phyloP scores from a whole-genome alignment of 2,888 invertebrate species.

The Caradrina kadenii region DNA sequence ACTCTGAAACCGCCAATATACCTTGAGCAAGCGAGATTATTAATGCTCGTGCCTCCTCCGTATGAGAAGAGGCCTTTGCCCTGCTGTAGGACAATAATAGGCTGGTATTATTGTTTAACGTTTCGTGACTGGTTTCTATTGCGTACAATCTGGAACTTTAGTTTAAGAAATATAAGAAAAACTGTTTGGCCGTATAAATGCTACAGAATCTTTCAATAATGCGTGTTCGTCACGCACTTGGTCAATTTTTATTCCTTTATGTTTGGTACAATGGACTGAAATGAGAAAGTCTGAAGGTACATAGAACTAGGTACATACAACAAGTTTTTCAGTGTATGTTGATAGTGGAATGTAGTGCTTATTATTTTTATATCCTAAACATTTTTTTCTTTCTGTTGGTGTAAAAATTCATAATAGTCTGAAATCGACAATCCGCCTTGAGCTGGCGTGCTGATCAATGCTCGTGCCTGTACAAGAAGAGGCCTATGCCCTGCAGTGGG shows the following conservation, averaged over 20 bases:
- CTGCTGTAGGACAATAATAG: too few species aligned
- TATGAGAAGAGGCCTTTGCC: too few species aligned
- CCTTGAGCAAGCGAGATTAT: too few species aligned
- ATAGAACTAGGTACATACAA: conserved; percentile 11
- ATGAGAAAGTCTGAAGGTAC: conserved; percentile 33
- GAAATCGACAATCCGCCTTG: too few species aligned
- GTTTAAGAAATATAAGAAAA: conserved; percentile 47
- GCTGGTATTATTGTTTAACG: background rate
- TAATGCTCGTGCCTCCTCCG: too few species aligned
- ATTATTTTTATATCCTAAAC: too few species aligned
- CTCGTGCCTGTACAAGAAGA: too few species aligned
- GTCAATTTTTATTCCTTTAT: conserved; percentile 54
- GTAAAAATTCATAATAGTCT: too few species aligned
- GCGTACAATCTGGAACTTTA: conserved; percentile 36
- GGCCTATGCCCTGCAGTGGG: too few species aligned
- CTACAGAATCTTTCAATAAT: conserved; percentile 53
- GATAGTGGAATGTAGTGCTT: background rate
- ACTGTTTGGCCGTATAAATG: conserved; percentile 25
- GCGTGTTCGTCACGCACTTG: conserved; percentile 55
- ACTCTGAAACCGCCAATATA: too few species aligned
- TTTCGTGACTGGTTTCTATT: conserved; percentile 43
- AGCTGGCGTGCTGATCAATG: too few species aligned
- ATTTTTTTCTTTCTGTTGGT: too few species aligned
- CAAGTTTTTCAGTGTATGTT: conserved; percentile 11
- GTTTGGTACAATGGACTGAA: conserved; percentile 47